Conservation (phyloP, 2,888 invertebrate genomes). For the Platycnemis pennipes region DNA sequence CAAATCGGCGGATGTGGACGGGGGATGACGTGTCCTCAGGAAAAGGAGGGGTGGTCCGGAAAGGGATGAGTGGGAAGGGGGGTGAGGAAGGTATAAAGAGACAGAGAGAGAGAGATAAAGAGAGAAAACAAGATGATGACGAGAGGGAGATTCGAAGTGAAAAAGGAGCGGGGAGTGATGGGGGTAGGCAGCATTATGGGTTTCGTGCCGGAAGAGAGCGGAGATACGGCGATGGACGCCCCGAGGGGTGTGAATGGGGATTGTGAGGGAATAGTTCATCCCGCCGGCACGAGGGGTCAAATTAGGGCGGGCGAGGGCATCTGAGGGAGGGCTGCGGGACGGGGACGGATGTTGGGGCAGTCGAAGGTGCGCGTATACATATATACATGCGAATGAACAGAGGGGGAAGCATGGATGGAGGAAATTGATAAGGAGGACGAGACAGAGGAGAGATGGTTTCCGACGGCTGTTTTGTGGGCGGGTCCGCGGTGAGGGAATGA, state of each 20-base stretch:
- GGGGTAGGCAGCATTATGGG: conserved; percentile 23
- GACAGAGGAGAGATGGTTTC: neutral
- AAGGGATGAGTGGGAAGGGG: neutral
- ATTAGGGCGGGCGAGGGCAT: neutral
- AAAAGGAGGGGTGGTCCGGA: neutral
- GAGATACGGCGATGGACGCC: conserved; percentile 55
- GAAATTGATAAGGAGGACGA: neutral
- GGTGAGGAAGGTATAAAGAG: neutral
- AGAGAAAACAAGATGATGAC: neutral
- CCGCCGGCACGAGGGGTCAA: neutral
- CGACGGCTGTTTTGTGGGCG: too few relatives aligned
- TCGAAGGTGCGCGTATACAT: neutral
- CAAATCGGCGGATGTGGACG: neutral
- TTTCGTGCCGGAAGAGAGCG: conserved; percentile 58
- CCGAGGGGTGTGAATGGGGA: neutral
- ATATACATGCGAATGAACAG: neutral
- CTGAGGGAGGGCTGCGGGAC: neutral
- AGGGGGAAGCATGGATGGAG: neutral
- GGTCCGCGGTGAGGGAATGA: neutral
- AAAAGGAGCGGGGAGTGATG: neutral
- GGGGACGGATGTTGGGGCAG: neutral
- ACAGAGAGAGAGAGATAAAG: neutral
- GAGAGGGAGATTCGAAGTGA: neutral
- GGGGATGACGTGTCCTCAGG: neutral
- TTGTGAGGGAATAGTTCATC: neutral